Percentiles rank a stretch among this genome's conserved stretches.
These are phyloP conservation scores for Mesorhabditis spiculigera DNA, from an alignment of 2,888 invertebrate species.

Conservation along the genomic window DNA sequence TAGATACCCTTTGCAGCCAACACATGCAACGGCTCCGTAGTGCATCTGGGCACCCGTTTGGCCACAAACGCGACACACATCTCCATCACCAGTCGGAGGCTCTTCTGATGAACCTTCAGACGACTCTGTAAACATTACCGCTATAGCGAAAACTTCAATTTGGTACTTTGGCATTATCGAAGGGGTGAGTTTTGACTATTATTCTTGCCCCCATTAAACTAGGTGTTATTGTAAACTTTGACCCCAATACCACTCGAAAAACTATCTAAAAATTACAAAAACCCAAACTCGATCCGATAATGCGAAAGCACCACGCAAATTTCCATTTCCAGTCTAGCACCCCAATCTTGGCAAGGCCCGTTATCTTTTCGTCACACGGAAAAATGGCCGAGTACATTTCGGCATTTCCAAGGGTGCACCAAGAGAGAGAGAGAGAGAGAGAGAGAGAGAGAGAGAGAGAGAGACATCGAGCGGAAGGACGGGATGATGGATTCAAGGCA, in stretches of 20 bases:
- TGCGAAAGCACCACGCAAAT: too few relatives aligned
- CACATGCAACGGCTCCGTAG: constrained; percentile 44
- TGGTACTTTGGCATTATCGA: too few relatives aligned
- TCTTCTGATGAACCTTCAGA: constrained; percentile 2
- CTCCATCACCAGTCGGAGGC: background rate
- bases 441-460: constrained; percentile 13
- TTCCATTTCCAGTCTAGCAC: too few relatives aligned
- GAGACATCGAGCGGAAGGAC: constrained; percentile 5
- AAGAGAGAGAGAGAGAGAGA: constrained; percentile 11
- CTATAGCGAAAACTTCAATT: background rate
- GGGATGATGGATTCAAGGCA: constrained; percentile 8
- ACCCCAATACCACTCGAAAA: too few relatives aligned
- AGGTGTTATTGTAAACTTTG: too few relatives aligned
- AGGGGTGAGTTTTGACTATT: too few relatives aligned
- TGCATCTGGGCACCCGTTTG: constrained; percentile 47
- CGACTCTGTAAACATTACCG: background rate
- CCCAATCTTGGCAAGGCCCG: too few relatives aligned
- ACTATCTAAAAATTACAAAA: too few relatives aligned
- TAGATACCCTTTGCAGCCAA: constrained; percentile 32
- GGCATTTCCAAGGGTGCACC: background rate
- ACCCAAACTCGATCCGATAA: too few relatives aligned
- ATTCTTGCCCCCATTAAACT: too few relatives aligned
- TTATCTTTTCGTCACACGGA: too few relatives aligned
- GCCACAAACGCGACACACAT: constrained; percentile 44
- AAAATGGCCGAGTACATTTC: too few relatives aligned